Evolutionary conservation across 2,113 vertebrate genomes (phyloP).

Genomic region (Oncorhynchus keta): DNA sequence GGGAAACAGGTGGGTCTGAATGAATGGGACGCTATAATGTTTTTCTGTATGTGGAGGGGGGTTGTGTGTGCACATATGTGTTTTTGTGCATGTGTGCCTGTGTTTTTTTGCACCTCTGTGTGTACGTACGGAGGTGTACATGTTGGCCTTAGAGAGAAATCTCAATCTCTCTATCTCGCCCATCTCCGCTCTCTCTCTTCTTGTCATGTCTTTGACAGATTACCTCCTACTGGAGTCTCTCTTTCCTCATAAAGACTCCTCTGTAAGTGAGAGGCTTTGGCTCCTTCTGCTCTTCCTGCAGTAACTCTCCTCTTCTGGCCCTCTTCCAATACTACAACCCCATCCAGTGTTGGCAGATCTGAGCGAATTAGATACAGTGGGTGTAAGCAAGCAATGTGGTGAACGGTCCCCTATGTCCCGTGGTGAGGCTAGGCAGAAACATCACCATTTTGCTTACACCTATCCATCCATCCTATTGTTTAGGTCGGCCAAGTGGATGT

Average conservation of each 20-base stretch:
- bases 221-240: constrained; percentile 50
- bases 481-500: no score
- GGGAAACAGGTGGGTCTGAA: constrained; percentile 87
- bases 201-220: constrained; percentile 52
- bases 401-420: no score
- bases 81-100: neutral
- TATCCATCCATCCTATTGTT: no score
- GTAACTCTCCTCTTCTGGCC: constrained; percentile 25
- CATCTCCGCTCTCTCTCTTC: constrained; percentile 22
- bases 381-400: no score
- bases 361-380: no score
- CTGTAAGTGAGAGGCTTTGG: constrained; percentile 56
- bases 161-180: neutral
- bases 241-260: constrained; percentile 41
- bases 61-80: neutral
- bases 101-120: neutral
- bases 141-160: neutral
- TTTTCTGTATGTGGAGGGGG: neutral
- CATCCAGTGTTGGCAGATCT: no score
- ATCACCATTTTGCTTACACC: no score
- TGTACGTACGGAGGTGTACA: neutral
- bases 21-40: no score
- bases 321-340: constrained; percentile 21
- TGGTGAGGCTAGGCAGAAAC: no score
- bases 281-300: constrained; percentile 22